Percentiles rank a stretch among this genome's conserved stretches.
Conservation (phyloP, 2,888 invertebrate species). For the Ectemnius continuus region DNA sequence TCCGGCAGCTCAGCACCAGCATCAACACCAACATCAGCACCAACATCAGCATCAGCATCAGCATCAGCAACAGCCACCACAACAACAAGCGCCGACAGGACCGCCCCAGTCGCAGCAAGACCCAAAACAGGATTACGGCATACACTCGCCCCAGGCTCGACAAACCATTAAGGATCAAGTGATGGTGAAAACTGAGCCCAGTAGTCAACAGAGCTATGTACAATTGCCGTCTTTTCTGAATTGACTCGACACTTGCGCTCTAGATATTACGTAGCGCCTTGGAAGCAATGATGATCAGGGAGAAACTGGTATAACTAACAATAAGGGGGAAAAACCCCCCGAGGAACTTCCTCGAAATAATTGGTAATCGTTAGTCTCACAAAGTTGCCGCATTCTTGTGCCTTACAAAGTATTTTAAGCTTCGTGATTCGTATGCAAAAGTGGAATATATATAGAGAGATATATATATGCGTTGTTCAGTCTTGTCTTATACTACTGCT, state of each 20-base stretch:
- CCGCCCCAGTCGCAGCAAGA: constrained; percentile 36
- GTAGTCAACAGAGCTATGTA: constrained; percentile 82
- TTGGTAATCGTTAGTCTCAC: no score
- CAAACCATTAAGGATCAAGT: constrained; percentile 78
- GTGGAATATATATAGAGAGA: no score
- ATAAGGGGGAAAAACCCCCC: no score
- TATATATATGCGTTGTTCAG: no score
- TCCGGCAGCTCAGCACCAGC: not conserved
- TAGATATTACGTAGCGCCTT: constrained; percentile 45
- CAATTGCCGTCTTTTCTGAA: constrained; percentile 89
- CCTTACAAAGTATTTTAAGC: no score
- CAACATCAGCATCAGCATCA: not conserved
- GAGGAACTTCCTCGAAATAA: no score
- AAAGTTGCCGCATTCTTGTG: no score
- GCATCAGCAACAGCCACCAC: not conserved
- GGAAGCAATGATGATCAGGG: not conserved
- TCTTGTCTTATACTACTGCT: no score
- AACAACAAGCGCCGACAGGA: constrained; percentile 70
- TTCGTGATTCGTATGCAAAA: no score
- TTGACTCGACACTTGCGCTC: constrained; percentile 78
- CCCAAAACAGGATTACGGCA: constrained; percentile 73
- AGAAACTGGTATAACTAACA: no score
- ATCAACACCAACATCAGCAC: constrained; percentile 39
- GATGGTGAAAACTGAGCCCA: constrained; percentile 81
- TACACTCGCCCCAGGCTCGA: constrained; percentile 73